Evolutionary conservation across 2,888 invertebrate genomes (phyloP), one percentile per base, ranked within the genome.

Genomic region (Drosophila melanosoma): DNA sequence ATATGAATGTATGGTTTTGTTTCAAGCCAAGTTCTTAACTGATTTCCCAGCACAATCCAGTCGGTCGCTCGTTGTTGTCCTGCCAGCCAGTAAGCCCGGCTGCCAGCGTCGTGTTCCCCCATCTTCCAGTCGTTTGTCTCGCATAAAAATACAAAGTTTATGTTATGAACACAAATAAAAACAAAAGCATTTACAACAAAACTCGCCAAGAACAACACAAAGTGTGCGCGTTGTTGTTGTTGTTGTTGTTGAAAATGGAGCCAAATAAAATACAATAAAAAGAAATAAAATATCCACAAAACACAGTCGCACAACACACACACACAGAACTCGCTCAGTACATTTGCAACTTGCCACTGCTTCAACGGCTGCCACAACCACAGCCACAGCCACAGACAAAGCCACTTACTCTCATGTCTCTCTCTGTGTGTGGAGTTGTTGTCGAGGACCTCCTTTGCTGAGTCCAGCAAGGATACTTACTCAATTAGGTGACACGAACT

Each of bases 141-240:
- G 69, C 75, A 87, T 87, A 87, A 87, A 89, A 87, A 87, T 84
- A 89, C 87, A 87, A 87, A 89, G 79, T 89, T 87, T 87, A 87
- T 89, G 87, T 84, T 87, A 87, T 89, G 89, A 89, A 87, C 83
- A 83, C 84, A 89, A 89, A 87, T 81, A 83, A 87, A 87, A 84
- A 84, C 74, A 84, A 84, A 76, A 83, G 77, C 81, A 70, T 68
- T 69, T 68, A 76, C 52, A 76, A 72, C 76, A 76, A 77, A 74
- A 74, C 76, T 67, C 78, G 68, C 36, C 59, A 74, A 83, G 76
- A 82, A 77, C 73, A 83, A 80, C 81, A 79, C 70, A 68, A 67
- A 82, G 82, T 77, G 8, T 20, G 8, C n/a, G 71, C 69, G 74
- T 45, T 45, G 12, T 45, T 81, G 62, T 36, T 38, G 36, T 38